Conservation (phyloP, 2,888 invertebrate species). For the Scaptomyza flava region DNA sequence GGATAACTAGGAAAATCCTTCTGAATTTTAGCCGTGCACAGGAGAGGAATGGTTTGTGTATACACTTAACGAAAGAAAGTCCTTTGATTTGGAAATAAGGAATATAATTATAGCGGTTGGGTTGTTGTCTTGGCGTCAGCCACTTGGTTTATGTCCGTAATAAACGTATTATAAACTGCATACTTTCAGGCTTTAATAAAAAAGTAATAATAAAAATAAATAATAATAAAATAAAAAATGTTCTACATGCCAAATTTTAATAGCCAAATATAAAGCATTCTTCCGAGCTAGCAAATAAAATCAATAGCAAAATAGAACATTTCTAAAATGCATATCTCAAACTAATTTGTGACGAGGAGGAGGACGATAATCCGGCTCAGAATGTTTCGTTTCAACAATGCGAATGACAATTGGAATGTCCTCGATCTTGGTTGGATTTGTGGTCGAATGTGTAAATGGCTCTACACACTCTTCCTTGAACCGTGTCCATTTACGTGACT, state of each 20-base stretch:
- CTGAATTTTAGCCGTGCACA: too few species aligned
- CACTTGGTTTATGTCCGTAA: not conserved
- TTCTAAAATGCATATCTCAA: not conserved
- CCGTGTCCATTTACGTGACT: conserved; percentile 80
- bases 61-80: not conserved
- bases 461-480: conserved; percentile 74
- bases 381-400: conserved; percentile 71
- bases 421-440: conserved; percentile 76
- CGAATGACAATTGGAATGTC: conserved; percentile 83
- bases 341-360: not conserved
- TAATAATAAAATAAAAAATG: not conserved
- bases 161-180: not conserved
- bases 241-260: not conserved
- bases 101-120: not conserved
- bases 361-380: not conserved
- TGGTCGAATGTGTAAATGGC: conserved; percentile 41
- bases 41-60: not conserved
- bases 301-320: not conserved
- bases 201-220: too few species aligned
- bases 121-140: not conserved
- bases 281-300: not conserved
- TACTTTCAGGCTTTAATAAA: not conserved
- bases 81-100: not conserved
- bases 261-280: not conserved
- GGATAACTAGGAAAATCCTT: not conserved